Conservation (phyloP, 2,797 vertebrate species). For the Vespertilio murinus region DNA sequence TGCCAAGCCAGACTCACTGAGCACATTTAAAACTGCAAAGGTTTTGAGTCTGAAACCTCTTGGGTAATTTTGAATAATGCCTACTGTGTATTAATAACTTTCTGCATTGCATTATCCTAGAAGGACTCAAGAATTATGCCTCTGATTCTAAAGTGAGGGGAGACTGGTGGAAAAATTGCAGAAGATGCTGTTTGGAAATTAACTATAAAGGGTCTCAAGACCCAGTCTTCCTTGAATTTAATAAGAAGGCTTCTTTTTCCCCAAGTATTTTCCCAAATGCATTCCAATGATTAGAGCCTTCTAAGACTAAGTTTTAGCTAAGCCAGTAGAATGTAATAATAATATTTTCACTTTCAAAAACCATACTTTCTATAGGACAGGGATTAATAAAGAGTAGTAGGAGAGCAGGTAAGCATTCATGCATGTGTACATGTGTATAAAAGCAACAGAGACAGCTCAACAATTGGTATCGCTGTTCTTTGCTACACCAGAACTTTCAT, state of each 20-base stretch:
- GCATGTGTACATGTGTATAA: not conserved
- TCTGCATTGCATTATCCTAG: not conserved
- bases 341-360: not conserved
- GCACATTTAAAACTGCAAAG: conserved; percentile 12
- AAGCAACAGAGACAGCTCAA: not conserved
- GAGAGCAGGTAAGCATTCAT: not conserved
- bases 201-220: not conserved
- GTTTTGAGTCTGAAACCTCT: not conserved
- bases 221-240: not conserved
- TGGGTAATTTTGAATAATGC: conserved; percentile 38
- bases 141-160: conserved; percentile 14
- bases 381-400: not conserved
- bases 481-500: not conserved
- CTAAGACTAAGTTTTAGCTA: not conserved
- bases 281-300: not conserved
- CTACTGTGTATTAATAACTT: not conserved
- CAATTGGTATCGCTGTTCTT: not conserved
- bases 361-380: not conserved
- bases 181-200: not conserved
- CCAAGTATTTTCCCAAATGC: not conserved
- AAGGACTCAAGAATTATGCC: not conserved
- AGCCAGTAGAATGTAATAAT: not conserved
- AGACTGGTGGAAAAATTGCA: conserved; percentile 19
- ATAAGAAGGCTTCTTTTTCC: not conserved
- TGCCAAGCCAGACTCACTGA: not conserved